Base-by-base conservation (phyloP, 2,888 invertebrate species). In the Macrophya annulata region DNA sequence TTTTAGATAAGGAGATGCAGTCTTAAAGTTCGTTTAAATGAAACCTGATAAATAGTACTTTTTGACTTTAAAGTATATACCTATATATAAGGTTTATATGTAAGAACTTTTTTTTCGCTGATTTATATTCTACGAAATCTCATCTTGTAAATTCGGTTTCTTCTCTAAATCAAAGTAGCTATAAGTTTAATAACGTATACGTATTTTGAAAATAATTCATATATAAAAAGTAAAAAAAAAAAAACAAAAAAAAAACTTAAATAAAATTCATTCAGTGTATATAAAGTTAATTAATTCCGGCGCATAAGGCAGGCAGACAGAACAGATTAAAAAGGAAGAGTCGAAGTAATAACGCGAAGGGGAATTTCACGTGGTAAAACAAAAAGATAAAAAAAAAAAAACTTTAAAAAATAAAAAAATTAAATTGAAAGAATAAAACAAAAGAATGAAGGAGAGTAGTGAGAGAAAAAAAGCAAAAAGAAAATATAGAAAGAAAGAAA, bases 11-110 rank as follows among this genome's bases (percentile, higher is more conserved):
- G 55, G n/a, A 3, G 31, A 31, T 55, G 17, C 55, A 55, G 55
- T n/a, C n/a, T n/a, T 5, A 55, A 55, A 55, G 55, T 55, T 55
- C n/a, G 8, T 8, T 55, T 55, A n/a, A 55, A 55, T 55, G n/a
- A 55, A 55, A 55, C 8, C n/a, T 55, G 55, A 55, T 55, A n/a
- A n/a, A 55, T 55, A 55, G 55, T n/a, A 55, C 55, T 55, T 55
- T 31, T n/a, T n/a, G 55, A 55, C 55, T 55, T 55, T 55, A 55
- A 55, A 55, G 55, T 55, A 8, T n/a, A 8, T n/a, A n/a, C n/a
- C n/a, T n/a, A n/a, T 31, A 3, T 31, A 31, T 31, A 31, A 3
- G 31, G 31, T 31, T 2, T 31, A 31, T 31, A 31, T 31, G 3
- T 31, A 31, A 55, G 55, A 55, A 55, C 55, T 51, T 51, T 51